Conservation (phyloP, 2,113 vertebrate species). For the Numenius arquata region DNA sequence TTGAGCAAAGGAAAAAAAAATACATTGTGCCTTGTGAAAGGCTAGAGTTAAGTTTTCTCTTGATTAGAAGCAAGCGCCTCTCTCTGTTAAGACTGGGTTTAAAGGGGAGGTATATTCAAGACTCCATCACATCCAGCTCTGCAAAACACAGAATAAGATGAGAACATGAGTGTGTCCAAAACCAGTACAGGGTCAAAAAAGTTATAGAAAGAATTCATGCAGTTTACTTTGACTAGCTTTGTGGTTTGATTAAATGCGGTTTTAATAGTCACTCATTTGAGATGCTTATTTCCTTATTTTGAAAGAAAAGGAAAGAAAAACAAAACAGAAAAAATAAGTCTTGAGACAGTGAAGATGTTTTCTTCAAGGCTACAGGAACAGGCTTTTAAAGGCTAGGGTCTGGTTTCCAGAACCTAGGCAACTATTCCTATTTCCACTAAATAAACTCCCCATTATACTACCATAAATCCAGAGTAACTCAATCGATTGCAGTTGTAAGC, state of each 20-base stretch:
- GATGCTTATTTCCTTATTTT: neutral
- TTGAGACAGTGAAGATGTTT: neutral
- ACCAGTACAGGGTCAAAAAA: neutral
- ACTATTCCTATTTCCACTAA: neutral
- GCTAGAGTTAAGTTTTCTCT: neutral
- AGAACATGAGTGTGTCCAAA: neutral
- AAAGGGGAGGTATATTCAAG: neutral
- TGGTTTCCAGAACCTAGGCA: neutral
- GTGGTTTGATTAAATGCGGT: neutral
- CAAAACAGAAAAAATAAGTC: neutral
- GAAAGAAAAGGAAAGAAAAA: neutral
- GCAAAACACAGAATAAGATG: neutral
- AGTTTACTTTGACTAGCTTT: neutral
- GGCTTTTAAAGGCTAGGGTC: neutral
- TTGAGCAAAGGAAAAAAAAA: neutral
- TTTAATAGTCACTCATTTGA: neutral
- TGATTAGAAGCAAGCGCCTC: neutral
- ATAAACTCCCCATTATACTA: neutral
- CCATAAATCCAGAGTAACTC: neutral
- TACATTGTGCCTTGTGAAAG: neutral
- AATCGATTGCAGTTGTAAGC: neutral
- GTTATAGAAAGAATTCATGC: accelerated
- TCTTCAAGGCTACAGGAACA: neutral
- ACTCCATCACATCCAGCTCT: neutral
- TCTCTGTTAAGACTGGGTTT: neutral